Conservation (phyloP, 1,140 invertebrate genomes). For the Lepidurus couesii region DNA sequence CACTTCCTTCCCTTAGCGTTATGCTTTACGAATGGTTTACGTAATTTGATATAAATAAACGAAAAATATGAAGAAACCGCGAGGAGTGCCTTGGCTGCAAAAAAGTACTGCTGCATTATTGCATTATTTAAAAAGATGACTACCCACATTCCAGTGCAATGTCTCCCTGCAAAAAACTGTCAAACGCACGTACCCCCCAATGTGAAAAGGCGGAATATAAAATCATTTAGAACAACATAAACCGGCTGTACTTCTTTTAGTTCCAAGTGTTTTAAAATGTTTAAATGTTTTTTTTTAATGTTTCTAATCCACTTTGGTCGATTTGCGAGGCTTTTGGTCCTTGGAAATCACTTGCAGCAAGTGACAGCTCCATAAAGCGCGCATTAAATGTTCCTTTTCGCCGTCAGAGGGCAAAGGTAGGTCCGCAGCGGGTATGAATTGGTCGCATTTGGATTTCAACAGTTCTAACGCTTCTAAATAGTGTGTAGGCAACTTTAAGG, state of each 20-base stretch:
- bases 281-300: background rate
- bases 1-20: background rate
- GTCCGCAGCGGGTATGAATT: background rate
- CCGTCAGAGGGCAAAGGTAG: background rate
- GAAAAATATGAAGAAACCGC: background rate
- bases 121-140: background rate
- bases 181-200: background rate
- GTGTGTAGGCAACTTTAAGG: background rate
- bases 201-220: slow-evolving; percentile 2
- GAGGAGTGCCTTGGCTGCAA: slow-evolving; percentile 6
- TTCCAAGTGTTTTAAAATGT: background rate
- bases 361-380: slow-evolving; percentile 26
- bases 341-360: slow-evolving; percentile 28
- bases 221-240: background rate
- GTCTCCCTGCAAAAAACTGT: background rate
- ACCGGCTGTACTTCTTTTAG: too few species aligned
- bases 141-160: slow-evolving; percentile 9
- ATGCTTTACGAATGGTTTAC: too few species aligned
- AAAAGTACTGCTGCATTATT: background rate
- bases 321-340: background rate
- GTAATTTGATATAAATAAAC: background rate
- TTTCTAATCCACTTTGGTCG: background rate
- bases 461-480: slow-evolving; percentile 20
- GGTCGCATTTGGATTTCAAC: slow-evolving; percentile 26
- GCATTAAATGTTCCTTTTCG: slow-evolving; percentile 24